Evolutionary conservation across 2,888 invertebrate genomes (phyloP).

Genomic region (Noctua fimbriata): DNA sequence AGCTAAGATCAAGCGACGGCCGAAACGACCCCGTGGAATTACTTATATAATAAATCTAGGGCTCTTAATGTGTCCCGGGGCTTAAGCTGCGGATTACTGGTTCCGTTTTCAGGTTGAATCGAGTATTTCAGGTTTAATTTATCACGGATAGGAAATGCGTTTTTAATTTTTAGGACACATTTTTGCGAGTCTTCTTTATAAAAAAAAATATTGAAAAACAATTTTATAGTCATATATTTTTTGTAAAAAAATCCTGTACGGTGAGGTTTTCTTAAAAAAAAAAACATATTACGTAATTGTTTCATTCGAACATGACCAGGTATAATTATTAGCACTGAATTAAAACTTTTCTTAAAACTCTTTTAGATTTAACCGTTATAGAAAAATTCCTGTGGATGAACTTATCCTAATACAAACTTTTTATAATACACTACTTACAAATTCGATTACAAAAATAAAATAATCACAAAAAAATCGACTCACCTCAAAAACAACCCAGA

Average conservation of each 20-base stretch:
- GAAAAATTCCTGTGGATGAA: not conserved
- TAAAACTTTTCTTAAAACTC: not conserved
- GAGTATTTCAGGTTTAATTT: conserved; percentile 30
- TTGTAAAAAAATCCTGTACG: not conserved
- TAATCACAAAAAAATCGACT: conserved; percentile 54
- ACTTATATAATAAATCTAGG: conserved; percentile 65
- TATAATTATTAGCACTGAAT: not conserved
- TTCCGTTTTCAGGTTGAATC: conserved; percentile 27
- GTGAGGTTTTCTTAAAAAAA: not conserved
- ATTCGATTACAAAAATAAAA: not conserved
- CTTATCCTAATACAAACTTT: not conserved
- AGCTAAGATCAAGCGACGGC: conserved; percentile 61
- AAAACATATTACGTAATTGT: conserved; percentile 33
- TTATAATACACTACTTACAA: not conserved
- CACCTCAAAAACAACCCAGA: conserved; percentile 69
- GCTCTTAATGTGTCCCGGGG: conserved; percentile 61
- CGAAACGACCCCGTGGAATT: conserved; percentile 60
- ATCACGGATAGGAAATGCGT: not conserved
- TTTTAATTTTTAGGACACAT: not conserved
- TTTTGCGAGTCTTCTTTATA: not conserved
- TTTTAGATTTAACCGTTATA: not conserved
- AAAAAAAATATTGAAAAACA: not conserved
- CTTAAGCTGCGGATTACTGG: conserved; percentile 54
- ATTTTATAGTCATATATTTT: not conserved
- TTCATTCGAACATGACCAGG: not conserved